Base-by-base conservation (phyloP, 2,113 vertebrate species). In the Carassius auratus region DNA sequence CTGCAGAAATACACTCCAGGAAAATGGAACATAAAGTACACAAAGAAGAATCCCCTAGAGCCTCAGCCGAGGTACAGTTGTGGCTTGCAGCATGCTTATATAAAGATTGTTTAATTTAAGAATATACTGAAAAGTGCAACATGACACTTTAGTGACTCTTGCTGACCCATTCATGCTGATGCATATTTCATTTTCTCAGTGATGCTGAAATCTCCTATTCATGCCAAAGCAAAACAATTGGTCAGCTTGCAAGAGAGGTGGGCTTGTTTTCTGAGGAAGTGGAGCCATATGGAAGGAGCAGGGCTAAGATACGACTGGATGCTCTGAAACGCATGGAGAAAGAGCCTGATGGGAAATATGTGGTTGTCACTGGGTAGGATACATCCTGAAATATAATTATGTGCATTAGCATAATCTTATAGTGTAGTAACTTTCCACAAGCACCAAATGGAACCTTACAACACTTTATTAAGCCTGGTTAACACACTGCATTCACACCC, bases 351-450 rank as follows among this genome's bases (percentile, higher is more conserved):
- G 96, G 96, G 83, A 97, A 95, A 96, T 97, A 97, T 0, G 78
- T 97, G 0, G 95, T 96, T 2, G 96, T 97, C 33, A 96, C 96
- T 8, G 96, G 96, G 96, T 97, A 92, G 17, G 93, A 19, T 74
- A 5, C 19, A 86, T 80, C 30, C 78, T 81, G 38, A 81, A 62
- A 61, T 59, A 36, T 42, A 10, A 61, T 50, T 30, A 73, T 80
- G 64, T 12, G 6, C 14, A 73, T 74, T 23, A 81, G 12, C 79
- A 68, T n/a, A 69, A 81, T 10, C 42, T 66, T 50, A 33, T 68
- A 42, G 12, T 13, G 33, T 42, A 79, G 57, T 78, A 61, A 45
- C 21, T 62, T 62, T 42, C 6, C 57, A 23, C 57, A 80, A 48
- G 77, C 13, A 14, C 55, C 19, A 77, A 76, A 57, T 57, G 50